Conservation (phyloP, 1,140 invertebrate genomes). For the Diprion similis region DNA sequence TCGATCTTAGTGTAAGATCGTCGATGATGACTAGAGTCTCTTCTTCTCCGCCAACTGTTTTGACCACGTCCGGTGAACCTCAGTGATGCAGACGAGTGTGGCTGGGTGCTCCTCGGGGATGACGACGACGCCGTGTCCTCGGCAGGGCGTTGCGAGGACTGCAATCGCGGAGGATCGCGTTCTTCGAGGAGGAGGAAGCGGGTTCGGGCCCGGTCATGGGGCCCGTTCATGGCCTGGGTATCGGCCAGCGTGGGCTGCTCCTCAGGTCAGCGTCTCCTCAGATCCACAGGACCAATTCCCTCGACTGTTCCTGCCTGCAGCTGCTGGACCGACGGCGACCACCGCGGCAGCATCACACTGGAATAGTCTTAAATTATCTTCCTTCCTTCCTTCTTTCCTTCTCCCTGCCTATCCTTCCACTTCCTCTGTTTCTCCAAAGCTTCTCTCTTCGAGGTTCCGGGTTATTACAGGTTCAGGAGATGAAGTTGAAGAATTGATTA, state of each 20-base stretch:
- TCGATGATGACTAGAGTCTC: background rate
- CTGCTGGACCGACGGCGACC: background rate
- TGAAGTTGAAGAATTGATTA: too few relatives aligned
- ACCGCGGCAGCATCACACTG: background rate
- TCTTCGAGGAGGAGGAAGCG: background rate
- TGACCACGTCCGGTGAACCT: background rate
- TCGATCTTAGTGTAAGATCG: too few relatives aligned
- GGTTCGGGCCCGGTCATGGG: background rate
- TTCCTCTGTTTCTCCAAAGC: background rate
- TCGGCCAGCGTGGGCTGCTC: background rate
- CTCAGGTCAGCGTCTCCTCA: background rate
- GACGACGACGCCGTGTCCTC: background rate
- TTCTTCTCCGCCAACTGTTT: conserved; percentile 1
- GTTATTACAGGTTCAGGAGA: too few relatives aligned
- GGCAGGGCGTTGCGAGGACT: background rate
- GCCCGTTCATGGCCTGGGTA: conserved; percentile 3
- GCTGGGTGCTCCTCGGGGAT: background rate
- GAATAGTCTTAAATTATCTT: background rate
- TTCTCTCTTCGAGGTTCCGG: too few relatives aligned
- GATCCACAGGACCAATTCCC: background rate
- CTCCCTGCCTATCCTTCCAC: background rate
- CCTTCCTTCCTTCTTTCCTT: too few relatives aligned
- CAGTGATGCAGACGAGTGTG: background rate
- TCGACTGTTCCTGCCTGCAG: background rate
- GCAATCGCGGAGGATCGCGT: too few relatives aligned